Evolutionary conservation across 2,797 vertebrate genomes (phyloP), one percentile per base, ranked within the genome.

Genomic region (Chelonia mydas): DNA sequence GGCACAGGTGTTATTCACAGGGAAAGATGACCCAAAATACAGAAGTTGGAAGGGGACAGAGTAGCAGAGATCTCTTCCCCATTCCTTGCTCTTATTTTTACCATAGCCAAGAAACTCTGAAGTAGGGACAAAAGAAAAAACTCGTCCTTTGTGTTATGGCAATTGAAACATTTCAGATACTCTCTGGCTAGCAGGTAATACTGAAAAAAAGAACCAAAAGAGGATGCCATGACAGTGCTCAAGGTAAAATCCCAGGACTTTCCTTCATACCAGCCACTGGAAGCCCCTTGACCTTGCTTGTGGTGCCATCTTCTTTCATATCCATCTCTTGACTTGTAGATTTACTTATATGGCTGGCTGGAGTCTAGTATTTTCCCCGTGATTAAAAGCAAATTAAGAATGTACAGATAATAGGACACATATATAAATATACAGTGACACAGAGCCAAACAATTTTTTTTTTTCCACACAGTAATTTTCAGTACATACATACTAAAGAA

Each of bases 151-250:
- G 27, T 84, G 87, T 84, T 50, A 68, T 37, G 53, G 51, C 16
- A 79, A 79, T 23, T 47, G 49, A 57, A 80, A 92, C 1, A 5
- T 5, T 11, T 0, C 0, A 74, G 33, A n/a, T 27, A 33, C 33
- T 16, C 61, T 10, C 10, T 84, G 77, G 81, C 57, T 55, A 50
- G 33, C 37, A 7, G 8, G 61, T 19, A 16, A 68, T 28, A 28
- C 11, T 57, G 10, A 91, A 0, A 15, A 84, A 82, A 72, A 4
- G 4, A 76, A 59, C 19, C 13, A 76, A 80, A 5, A 5, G 72
- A 47, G 12, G 47, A 57, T 11, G 80, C 72, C 28, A 47, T 13
- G 65, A 79, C 25, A 91, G 79, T 19, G 13, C 28, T 54, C 37
- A 81, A 83, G 49, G 45, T 37, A 86, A 17, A 87, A 61, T 31